phyloP scores from a whole-genome alignment of 2,797 vertebrate genomes.

The Hephaestus fuliginosus region DNA sequence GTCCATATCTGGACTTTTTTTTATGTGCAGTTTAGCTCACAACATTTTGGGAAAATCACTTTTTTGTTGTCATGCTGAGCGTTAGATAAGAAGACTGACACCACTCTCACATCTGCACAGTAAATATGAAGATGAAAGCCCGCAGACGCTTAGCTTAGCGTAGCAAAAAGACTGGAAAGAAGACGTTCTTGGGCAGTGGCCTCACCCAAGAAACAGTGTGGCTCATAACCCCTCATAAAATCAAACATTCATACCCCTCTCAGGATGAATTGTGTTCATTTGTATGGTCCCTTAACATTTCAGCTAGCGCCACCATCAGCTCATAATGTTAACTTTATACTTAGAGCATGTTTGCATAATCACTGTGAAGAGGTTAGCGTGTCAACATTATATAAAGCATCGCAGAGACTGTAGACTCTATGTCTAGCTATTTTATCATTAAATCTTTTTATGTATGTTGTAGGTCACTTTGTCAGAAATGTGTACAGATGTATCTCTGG shows the following conservation, averaged over 20 bases:
- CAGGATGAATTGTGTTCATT: neutral
- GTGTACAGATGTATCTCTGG: neutral
- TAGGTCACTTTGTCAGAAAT: conserved; percentile 1
- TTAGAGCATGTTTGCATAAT: neutral
- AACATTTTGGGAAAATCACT: neutral
- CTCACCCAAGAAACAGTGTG: neutral
- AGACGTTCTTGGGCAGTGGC: neutral
- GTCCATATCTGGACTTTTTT: neutral
- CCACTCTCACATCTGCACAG: neutral
- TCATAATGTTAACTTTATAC: neutral
- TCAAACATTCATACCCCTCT: no score
- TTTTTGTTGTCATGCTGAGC: neutral
- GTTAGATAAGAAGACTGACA: neutral
- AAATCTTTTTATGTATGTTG: neutral
- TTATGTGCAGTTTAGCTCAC: neutral
- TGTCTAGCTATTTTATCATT: neutral
- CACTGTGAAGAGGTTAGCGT: neutral
- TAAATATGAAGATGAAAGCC: neutral
- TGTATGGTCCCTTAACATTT: neutral
- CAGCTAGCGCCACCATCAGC: neutral
- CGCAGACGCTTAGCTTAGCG: neutral
- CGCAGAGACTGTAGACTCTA: neutral
- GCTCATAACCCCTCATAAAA: neutral
- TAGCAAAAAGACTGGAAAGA: neutral
- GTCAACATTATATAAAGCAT: neutral